phyloP scores from a whole-genome alignment of 1,140 invertebrate genomes.

The Ceratina japonica region DNA sequence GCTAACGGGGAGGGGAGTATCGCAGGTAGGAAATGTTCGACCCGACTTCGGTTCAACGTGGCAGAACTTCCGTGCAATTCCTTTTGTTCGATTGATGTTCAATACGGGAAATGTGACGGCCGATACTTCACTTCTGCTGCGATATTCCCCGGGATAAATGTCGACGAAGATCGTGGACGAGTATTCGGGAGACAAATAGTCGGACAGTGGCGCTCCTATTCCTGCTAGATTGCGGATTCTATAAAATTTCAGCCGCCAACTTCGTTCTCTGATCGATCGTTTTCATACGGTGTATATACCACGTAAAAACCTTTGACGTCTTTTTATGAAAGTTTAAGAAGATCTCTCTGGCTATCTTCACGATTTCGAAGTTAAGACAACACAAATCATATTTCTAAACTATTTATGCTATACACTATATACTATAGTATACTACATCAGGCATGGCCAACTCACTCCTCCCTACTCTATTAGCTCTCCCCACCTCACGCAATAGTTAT shows the following conservation, averaged over 20 bases:
- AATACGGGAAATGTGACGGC: constrained; percentile 68
- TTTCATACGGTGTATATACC: not conserved
- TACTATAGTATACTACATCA: too few relatives aligned
- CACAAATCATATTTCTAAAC: too few relatives aligned
- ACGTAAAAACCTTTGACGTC: too few relatives aligned
- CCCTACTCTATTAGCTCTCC: too few relatives aligned
- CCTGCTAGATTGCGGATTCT: constrained; percentile 47
- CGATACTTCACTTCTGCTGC: constrained; percentile 66
- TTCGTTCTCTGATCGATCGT: not conserved
- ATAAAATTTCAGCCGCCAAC: constrained; percentile 42
- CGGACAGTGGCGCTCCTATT: constrained; percentile 42
- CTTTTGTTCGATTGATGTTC: constrained; percentile 68
- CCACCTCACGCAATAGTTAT: too few relatives aligned
- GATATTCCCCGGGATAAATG: constrained; percentile 70
- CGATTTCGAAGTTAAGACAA: too few relatives aligned
- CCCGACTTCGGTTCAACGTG: constrained; percentile 25
- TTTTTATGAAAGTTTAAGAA: too few relatives aligned
- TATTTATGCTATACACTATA: too few relatives aligned
- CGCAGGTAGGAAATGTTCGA: not conserved
- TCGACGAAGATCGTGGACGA: constrained; percentile 67
- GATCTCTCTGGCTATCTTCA: too few relatives aligned
- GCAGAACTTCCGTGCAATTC: constrained; percentile 57
- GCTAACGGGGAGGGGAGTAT: too few relatives aligned
- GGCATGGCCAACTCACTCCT: too few relatives aligned
- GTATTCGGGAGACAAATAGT: constrained; percentile 62